phyloP scores from a whole-genome alignment of 2,797 vertebrate genomes.

The Chrysocyon brachyurus region DNA sequence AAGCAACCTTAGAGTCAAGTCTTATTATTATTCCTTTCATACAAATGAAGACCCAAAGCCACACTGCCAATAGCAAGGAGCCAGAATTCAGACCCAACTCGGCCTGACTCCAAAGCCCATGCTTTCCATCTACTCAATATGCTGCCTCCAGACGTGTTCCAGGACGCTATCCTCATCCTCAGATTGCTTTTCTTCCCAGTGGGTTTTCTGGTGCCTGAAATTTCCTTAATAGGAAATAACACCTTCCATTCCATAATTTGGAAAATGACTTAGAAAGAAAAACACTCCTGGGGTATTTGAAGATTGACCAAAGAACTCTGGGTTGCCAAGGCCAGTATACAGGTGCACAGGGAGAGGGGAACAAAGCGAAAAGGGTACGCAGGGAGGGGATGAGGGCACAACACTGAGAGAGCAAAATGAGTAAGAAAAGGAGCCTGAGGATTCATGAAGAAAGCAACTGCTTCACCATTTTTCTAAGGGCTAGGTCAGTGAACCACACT shows the following conservation, averaged over 20 bases:
- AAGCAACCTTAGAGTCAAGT: background rate
- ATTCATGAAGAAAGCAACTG: background rate
- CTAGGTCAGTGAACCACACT: background rate
- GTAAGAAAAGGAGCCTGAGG: background rate
- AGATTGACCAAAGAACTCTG: background rate
- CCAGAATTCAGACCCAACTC: background rate
- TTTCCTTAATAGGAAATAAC: background rate
- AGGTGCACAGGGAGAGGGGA: background rate
- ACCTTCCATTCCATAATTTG: background rate
- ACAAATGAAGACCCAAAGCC: background rate
- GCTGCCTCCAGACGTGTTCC: background rate
- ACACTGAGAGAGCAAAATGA: background rate
- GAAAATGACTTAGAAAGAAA: conserved; percentile 28
- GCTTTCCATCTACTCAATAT: background rate
- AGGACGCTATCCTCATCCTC: background rate
- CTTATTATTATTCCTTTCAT: background rate
- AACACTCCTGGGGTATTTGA: background rate
- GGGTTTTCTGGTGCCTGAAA: background rate
- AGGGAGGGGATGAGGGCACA: background rate
- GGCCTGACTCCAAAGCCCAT: background rate
- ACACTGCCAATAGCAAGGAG: background rate
- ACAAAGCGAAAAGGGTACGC: background rate
- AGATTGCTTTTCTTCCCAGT: background rate
- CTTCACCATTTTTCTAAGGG: background rate
- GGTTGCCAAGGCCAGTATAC: background rate